Base-by-base conservation (phyloP, 2,113 vertebrate species). In the Clarias magur region DNA sequence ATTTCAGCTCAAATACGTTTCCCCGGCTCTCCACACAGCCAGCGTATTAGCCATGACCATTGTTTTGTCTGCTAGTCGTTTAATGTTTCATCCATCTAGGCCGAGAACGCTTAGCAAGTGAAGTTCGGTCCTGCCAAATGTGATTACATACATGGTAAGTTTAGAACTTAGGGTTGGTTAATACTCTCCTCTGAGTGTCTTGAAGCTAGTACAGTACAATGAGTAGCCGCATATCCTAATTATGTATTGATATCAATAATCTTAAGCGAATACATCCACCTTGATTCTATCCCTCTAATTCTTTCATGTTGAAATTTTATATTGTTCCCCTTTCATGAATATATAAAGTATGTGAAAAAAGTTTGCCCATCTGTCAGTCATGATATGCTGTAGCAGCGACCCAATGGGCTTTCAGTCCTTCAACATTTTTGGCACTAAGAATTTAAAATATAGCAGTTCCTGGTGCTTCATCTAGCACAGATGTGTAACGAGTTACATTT, bases 1-100 rank as follows among this genome's bases (percentile, higher is more conserved):
- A 83, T 83, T 87, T 87, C 60, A 87, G 80, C 70, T 83, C 57
- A 76, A 25, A 87, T 56, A 38, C 59, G 85, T 25, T 25, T 30
- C 25, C 23, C 68, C 19, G 38, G 68, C 59, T 57, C 1, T 42
- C 34, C 7, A 25, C 80, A 62, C 8, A n/a, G 70, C 59, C 60
- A 34, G 21, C 27, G 11, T 57, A 65, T 83, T 87, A 87, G 59
- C 48, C n/a, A 17, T 53, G 56, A 42, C 59, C 16, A 15, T 87
- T 83, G 86, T 83, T 78, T 57, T 16, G 42, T 68, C 38, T 79
- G 67, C 27, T 38, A 12, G 10, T 9, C 56, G 67, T 81, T 86
- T 86, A 80, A 21, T 57, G 78, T 81, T 86, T 68, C 85, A 80
- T 86, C 48, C 62, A 78, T 53, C 73, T 72, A 70, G 54, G 63